These are phyloP conservation scores for Serranus cabrilla DNA, from an alignment of 2,797 vertebrate genomes.

Conservation along the genomic window DNA sequence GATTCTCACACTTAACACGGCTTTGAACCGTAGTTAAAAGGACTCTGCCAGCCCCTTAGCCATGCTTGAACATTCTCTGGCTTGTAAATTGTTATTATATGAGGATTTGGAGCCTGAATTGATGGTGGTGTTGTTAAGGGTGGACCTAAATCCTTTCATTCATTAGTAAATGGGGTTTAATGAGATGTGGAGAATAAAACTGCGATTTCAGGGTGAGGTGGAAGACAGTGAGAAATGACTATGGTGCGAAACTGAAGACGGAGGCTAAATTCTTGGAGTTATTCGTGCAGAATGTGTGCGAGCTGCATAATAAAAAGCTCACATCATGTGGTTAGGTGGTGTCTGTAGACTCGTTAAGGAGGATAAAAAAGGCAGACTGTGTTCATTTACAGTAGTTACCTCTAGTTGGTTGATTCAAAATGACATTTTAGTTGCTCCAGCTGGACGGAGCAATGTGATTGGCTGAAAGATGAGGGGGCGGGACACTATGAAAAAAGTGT, in stretches of 20 bases:
- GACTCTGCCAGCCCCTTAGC: slow-evolving; percentile 38
- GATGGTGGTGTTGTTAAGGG: slow-evolving; percentile 3
- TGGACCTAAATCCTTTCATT: slow-evolving; percentile 36
- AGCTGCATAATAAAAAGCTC: too few relatives aligned
- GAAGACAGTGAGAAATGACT: background rate
- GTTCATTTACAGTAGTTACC: background rate
- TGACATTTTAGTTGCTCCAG: background rate
- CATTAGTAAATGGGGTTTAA: slow-evolving; percentile 33
- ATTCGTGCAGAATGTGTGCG: too few relatives aligned
- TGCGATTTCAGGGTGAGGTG: slow-evolving; percentile 18
- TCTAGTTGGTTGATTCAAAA: too few relatives aligned
- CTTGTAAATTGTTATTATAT: slow-evolving; percentile 53
- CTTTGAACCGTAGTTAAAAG: slow-evolving; percentile 70
- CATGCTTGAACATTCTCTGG: slow-evolving; percentile 21
- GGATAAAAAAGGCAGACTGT: too few relatives aligned
- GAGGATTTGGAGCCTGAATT: slow-evolving; percentile 37
- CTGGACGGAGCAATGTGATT: background rate
- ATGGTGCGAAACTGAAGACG: slow-evolving; percentile 5
- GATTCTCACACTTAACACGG: slow-evolving; percentile 63
- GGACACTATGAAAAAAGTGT: background rate
- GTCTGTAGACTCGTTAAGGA: too few relatives aligned
- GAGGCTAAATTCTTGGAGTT: background rate
- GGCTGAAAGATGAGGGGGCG: background rate
- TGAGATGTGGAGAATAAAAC: slow-evolving; percentile 24
- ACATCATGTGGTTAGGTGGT: too few relatives aligned